A percentile compares a stretch with the other conserved stretches of the same genome.
Conservation (phyloP, 2,888 invertebrate genomes). For the Trachelus stipa region DNA sequence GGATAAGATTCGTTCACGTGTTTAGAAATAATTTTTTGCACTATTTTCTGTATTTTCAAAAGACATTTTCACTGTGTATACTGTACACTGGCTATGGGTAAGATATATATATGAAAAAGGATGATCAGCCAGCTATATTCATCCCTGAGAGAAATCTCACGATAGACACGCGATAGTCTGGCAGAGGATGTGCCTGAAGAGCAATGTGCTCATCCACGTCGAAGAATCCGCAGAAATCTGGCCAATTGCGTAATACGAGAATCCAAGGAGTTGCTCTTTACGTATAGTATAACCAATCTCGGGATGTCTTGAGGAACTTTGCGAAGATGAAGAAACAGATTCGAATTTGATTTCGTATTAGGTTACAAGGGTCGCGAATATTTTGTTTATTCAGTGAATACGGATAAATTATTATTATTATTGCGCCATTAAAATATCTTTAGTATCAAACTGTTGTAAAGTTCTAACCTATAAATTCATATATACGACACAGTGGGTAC, state of each 20-base stretch:
- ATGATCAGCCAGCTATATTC: not conserved
- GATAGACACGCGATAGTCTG: not conserved
- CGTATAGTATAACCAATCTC: not conserved
- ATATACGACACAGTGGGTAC: too few species aligned
- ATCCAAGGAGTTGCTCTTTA: not conserved
- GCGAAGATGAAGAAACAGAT: not conserved
- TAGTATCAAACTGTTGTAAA: not conserved
- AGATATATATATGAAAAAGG: not conserved
- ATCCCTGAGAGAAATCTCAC: not conserved
- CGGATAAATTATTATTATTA: not conserved
- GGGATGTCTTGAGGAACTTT: not conserved
- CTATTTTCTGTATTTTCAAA: not conserved
- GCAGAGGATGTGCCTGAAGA: not conserved
- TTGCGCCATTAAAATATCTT: not conserved
- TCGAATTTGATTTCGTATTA: not conserved
- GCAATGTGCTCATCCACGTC: not conserved
- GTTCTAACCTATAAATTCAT: not conserved
- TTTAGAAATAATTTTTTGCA: not conserved
- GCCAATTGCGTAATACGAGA: not conserved
- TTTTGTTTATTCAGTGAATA: too few species aligned
- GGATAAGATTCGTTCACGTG: not conserved
- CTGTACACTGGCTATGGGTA: constrained; percentile 6
- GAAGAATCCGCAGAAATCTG: not conserved
- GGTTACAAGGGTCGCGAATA: not conserved
- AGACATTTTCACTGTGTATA: not conserved